These are phyloP conservation scores for Tortrix viridana DNA, from an alignment of 2,888 invertebrate species.

Conservation along the genomic window DNA sequence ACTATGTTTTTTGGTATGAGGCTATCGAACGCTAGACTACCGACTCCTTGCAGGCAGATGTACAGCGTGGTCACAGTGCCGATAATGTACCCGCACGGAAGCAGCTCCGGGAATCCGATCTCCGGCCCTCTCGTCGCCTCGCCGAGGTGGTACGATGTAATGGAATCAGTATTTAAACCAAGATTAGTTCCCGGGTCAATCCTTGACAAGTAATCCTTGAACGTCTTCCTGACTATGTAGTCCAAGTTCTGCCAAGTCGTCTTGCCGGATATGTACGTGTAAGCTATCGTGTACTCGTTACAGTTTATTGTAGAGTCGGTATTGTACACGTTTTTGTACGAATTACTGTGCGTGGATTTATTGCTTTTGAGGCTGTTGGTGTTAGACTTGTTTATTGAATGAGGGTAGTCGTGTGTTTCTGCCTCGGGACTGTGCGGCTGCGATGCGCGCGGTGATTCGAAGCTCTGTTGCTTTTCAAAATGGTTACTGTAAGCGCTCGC, in stretches of 20 bases:
- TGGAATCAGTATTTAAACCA: constrained; percentile 93
- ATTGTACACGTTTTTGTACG: constrained; percentile 79
- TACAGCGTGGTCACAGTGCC: constrained; percentile 94
- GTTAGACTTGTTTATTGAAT: constrained; percentile 76
- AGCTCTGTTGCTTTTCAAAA: constrained; percentile 77
- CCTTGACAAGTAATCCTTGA: constrained; percentile 96
- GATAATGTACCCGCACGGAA: constrained; percentile 97
- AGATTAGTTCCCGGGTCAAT: constrained; percentile 96
- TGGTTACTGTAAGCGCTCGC: constrained; percentile 74
- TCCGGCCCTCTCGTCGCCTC: constrained; percentile 93
- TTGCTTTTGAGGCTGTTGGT: constrained; percentile 83
- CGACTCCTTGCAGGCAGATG: constrained; percentile 94
- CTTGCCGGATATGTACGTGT: constrained; percentile 95
- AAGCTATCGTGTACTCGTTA: constrained; percentile 93
- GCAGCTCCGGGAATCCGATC: constrained; percentile 92
- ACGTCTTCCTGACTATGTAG: constrained; percentile 94
- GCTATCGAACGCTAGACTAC: constrained; percentile 96
- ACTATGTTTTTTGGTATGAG: constrained; percentile 98
- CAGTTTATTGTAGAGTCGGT: constrained; percentile 83
- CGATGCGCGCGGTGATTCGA: constrained; percentile 76
- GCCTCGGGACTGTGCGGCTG: constrained; percentile 77
- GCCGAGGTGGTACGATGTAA: constrained; percentile 96
- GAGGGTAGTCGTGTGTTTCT: constrained; percentile 74
- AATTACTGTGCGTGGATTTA: constrained; percentile 80
- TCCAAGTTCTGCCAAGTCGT: constrained; percentile 98